Evolutionary conservation across 1,140 invertebrate genomes (phyloP).

Genomic region (Micrasema longulum): DNA sequence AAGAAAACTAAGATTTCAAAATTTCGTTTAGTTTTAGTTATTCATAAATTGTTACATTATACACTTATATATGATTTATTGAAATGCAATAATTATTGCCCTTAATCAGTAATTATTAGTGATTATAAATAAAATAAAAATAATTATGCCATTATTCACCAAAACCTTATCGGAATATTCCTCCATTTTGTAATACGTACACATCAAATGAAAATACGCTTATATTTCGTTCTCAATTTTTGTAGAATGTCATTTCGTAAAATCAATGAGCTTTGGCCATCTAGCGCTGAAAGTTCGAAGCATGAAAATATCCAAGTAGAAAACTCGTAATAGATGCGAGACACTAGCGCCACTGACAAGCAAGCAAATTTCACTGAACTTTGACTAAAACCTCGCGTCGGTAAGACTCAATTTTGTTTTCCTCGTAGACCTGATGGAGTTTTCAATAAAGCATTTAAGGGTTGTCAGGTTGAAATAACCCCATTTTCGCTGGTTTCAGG

Average conservation of each 20-base stretch:
- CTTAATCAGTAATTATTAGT: no score
- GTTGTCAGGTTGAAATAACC: constrained; percentile 5
- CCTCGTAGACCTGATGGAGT: neutral
- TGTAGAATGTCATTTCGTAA: no score
- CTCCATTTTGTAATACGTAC: no score
- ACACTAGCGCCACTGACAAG: constrained; percentile 27
- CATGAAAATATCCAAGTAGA: neutral
- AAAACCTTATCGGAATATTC: no score
- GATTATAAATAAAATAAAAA: no score
- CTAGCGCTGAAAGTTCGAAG: constrained; percentile 29
- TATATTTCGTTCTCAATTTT: no score
- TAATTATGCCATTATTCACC: neutral
- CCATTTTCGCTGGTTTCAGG: neutral
- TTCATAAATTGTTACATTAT: no score
- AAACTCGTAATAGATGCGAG: neutral
- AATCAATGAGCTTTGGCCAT: neutral
- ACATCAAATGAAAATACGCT: no score
- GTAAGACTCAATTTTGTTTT: constrained; percentile 3
- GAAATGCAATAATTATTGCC: no score
- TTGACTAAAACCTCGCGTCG: neutral
- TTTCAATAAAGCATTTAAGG: neutral
- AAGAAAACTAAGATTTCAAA: no score
- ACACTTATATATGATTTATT: no score
- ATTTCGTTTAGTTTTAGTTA: no score
- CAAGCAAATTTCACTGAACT: constrained; percentile 18